Evolutionary conservation across 2,113 vertebrate species (phyloP).

Genomic region (Hippoglossus stenolepis): DNA sequence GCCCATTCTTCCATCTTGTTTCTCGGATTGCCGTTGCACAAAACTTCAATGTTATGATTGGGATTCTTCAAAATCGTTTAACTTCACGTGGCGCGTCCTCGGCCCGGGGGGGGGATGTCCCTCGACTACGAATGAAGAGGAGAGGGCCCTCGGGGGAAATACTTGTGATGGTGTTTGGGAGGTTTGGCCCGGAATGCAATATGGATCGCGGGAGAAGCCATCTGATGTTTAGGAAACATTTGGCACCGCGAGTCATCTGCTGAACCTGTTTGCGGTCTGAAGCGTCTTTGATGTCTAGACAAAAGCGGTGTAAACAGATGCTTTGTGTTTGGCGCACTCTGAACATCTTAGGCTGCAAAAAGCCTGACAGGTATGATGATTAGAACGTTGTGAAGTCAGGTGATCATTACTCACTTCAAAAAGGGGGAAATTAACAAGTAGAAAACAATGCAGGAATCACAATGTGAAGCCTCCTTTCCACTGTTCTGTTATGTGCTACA

Average conservation of each 20-base stretch:
- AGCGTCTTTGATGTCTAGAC: slow-evolving; percentile 65
- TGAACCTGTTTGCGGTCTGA: slow-evolving; percentile 64
- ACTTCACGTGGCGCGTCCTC: slow-evolving; percentile 65
- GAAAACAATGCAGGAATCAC: slow-evolving; percentile 59
- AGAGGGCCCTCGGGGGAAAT: slow-evolving; percentile 70
- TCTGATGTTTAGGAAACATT: slow-evolving; percentile 73
- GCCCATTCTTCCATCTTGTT: slow-evolving; percentile 57
- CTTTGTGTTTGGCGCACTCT: slow-evolving; percentile 51
- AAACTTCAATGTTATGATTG: slow-evolving; percentile 78
- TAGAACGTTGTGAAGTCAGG: slow-evolving; percentile 40
- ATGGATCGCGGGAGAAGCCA: slow-evolving; percentile 52
- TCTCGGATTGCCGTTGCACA: slow-evolving; percentile 54
- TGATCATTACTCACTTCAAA: slow-evolving; percentile 59
- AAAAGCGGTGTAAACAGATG: slow-evolving; percentile 69
- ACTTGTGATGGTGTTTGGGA: slow-evolving; percentile 62
- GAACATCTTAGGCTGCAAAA: slow-evolving; percentile 66
- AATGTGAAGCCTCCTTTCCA: slow-evolving; percentile 34
- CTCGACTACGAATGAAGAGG: slow-evolving; percentile 61
- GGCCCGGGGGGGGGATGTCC: slow-evolving; percentile 48
- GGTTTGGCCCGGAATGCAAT: slow-evolving; percentile 68
- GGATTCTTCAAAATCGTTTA: slow-evolving; percentile 80
- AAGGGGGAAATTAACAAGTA: slow-evolving; percentile 47
- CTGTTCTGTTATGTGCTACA: slow-evolving; percentile 49
- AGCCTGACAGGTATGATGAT: slow-evolving; percentile 67
- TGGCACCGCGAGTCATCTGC: slow-evolving; percentile 65